Evolutionary conservation across 1,140 invertebrate genomes (phyloP).

Genomic region (Pararge aegeria): DNA sequence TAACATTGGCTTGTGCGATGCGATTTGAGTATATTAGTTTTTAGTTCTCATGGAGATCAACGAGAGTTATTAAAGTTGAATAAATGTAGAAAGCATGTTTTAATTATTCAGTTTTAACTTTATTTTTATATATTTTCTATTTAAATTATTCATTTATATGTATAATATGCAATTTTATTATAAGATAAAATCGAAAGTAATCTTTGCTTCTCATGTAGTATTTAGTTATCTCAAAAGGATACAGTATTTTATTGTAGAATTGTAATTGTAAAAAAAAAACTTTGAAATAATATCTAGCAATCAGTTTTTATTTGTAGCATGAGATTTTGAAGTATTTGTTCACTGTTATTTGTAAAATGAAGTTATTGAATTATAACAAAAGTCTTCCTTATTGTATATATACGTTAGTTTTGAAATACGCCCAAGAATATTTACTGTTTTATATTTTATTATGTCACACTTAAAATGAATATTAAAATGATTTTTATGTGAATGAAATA

Average conservation of each 20-base stretch:
- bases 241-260: neutral
- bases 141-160: neutral
- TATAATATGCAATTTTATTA: neutral
- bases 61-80: neutral
- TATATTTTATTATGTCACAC: no score
- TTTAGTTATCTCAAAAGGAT: neutral
- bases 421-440: no score
- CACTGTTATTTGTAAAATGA: no score
- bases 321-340: no score
- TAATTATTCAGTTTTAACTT: neutral
- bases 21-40: constrained; percentile 4
- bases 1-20: constrained; percentile 2
- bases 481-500: no score
- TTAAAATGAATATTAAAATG: no score
- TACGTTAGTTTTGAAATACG: no score
- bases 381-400: no score
- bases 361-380: no score
- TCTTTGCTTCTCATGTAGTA: neutral
- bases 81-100: constrained; percentile 1
- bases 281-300: no score
- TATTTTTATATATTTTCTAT: neutral
- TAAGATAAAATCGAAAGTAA: neutral
- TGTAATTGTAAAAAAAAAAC: no score
- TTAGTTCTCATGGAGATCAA: neutral
- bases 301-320: no score